These are phyloP conservation scores for Pygathrix nemaeus DNA, from an alignment of 2,113 vertebrate genomes.

Conservation along the genomic window DNA sequence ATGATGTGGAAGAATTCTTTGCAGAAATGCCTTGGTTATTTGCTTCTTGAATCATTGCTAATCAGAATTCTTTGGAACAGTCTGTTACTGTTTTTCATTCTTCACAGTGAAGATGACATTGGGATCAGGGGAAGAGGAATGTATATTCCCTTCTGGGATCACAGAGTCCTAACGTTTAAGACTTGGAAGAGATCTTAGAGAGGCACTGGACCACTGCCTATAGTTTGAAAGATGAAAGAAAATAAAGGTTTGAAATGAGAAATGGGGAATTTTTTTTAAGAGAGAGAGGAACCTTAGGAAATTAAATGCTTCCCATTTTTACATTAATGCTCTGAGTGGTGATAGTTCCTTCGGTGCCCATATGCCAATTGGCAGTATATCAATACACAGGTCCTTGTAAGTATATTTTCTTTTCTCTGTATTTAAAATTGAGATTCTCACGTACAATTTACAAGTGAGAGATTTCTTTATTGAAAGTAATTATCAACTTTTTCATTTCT, in stretches of 20 bases:
- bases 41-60: neutral
- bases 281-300: neutral
- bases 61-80: neutral
- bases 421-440: neutral
- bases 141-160: neutral
- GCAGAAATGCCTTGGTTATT: neutral
- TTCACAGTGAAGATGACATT: neutral
- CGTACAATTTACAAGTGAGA: neutral
- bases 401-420: neutral
- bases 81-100: neutral
- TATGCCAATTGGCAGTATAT: too few species aligned
- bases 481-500: conserved; percentile 26
- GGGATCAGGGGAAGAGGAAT: neutral
- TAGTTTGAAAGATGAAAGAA: neutral
- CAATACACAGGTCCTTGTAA: neutral
- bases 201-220: neutral
- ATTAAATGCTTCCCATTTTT: neutral
- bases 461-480: neutral
- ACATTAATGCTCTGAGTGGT: neutral
- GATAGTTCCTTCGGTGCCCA: neutral
- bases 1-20: neutral
- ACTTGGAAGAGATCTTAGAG: neutral
- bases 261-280: neutral
- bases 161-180: neutral
- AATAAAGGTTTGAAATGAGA: neutral